Conservation (phyloP, 2,113 vertebrate species). For the Carassius carassius region DNA sequence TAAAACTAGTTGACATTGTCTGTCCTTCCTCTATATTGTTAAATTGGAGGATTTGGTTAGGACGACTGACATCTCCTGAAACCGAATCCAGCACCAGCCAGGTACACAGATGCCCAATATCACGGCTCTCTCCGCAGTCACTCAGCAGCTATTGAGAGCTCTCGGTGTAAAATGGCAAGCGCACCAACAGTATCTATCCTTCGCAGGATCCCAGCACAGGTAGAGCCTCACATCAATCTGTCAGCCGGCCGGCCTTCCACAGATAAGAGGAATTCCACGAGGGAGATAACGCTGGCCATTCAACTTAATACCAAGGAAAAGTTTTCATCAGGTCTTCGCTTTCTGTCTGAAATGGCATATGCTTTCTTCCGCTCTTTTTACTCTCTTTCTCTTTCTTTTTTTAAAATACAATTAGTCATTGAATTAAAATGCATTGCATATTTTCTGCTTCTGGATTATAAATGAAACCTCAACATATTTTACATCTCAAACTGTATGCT, state of each 20-base stretch:
- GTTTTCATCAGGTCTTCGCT: constrained; percentile 78
- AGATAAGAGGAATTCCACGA: constrained; percentile 82
- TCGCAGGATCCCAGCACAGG: constrained; percentile 62
- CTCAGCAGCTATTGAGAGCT: constrained; percentile 86
- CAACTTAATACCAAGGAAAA: constrained; percentile 79
- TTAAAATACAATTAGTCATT: neutral
- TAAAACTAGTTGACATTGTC: constrained; percentile 34
- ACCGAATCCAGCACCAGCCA: constrained; percentile 79
- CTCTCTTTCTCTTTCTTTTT: constrained; percentile 31
- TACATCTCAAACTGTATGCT: neutral
- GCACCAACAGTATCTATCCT: constrained; percentile 63
- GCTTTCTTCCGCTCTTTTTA: constrained; percentile 3
- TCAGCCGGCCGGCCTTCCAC: constrained; percentile 77
- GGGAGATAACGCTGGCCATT: constrained; percentile 71
- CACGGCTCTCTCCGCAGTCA: constrained; percentile 75
- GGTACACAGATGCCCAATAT: constrained; percentile 78
- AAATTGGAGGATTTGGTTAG: constrained; percentile 47
- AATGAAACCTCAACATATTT: neutral
- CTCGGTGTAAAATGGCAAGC: constrained; percentile 79
- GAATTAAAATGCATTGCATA: neutral
- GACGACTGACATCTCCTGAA: constrained; percentile 72
- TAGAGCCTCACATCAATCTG: constrained; percentile 79
- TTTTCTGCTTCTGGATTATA: neutral
- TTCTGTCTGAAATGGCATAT: constrained; percentile 60
- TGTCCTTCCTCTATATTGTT: constrained; percentile 21